Conservation (phyloP, 2,113 vertebrate species). For the Apeltes quadracus region DNA sequence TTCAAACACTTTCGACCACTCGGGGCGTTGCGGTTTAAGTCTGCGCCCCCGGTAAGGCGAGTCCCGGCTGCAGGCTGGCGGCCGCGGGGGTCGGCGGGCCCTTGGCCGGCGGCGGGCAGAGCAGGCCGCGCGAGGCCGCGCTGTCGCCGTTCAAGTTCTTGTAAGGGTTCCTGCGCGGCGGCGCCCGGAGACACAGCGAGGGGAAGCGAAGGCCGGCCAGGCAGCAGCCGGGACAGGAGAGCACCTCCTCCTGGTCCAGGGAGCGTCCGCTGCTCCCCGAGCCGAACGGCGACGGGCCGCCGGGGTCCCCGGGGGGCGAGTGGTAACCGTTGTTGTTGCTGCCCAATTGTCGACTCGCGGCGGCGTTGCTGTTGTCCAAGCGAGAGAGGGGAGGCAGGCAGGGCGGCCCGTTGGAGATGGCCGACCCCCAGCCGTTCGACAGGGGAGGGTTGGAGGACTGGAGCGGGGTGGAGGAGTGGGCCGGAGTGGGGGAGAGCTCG, state of each 20-base stretch:
- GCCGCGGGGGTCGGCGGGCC: slow-evolving; percentile 68
- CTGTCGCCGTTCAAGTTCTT: slow-evolving; percentile 89
- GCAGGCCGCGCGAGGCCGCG: slow-evolving; percentile 65
- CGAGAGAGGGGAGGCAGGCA: slow-evolving; percentile 70
- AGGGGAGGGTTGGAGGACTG: slow-evolving; percentile 68
- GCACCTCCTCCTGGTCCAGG: slow-evolving; percentile 87
- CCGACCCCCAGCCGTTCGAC: slow-evolving; percentile 77
- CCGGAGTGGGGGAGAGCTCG: slow-evolving; percentile 34
- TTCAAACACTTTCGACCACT: slow-evolving; percentile 16
- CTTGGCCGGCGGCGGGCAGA: slow-evolving; percentile 69
- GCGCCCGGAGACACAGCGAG: slow-evolving; percentile 84
- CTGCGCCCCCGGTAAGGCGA: slow-evolving; percentile 85
- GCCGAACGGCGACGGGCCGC: slow-evolving; percentile 56
- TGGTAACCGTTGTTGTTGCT: slow-evolving; percentile 79
- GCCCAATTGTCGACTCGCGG: slow-evolving; percentile 76
- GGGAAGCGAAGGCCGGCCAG: slow-evolving; percentile 87
- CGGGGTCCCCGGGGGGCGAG: slow-evolving; percentile 54
- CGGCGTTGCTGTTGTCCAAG: slow-evolving; percentile 86
- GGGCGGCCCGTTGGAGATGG: slow-evolving; percentile 77
- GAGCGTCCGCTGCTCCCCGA: slow-evolving; percentile 71
- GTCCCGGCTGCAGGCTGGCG: slow-evolving; percentile 80
- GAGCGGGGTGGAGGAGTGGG: slow-evolving; percentile 48
- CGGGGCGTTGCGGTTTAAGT: slow-evolving; percentile 79
- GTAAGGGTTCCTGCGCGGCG: slow-evolving; percentile 82
- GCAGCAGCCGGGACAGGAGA: slow-evolving; percentile 92